Percentiles rank a stretch among this genome's conserved stretches.
phyloP scores from a whole-genome alignment of 2,888 invertebrate genomes.

The Bombylius discolor region DNA sequence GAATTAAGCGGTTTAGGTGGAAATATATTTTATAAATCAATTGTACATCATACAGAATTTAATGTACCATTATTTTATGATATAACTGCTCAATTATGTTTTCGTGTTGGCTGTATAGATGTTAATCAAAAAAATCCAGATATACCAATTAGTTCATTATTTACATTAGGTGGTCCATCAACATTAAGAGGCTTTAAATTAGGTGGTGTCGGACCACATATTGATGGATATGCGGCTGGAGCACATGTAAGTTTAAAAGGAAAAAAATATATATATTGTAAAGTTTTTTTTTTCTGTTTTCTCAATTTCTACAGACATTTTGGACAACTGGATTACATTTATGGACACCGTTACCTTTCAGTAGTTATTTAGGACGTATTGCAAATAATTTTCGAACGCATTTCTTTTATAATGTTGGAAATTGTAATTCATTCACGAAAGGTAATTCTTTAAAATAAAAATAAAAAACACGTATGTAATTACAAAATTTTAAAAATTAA shows the following conservation, averaged over 20 bases:
- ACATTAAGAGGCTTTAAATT: conserved; percentile 77
- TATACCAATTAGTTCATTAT: conserved; percentile 30
- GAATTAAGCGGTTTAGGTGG: conserved; percentile 78
- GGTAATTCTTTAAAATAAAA: conserved; percentile 16
- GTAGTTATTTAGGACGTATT: conserved; percentile 61
- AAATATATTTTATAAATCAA: conserved; percentile 78
- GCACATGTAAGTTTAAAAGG: conserved; percentile 37
- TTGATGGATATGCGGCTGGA: conserved; percentile 62
- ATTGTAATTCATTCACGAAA: conserved; percentile 44
- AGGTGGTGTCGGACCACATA: conserved; percentile 76
- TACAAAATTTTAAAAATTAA: not conserved
- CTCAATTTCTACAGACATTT: conserved; percentile 44
- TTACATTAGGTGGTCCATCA: conserved; percentile 65
- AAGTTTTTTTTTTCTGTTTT: not conserved
- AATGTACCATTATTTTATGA: conserved; percentile 48
- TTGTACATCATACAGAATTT: conserved; percentile 59
- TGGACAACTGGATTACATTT: conserved; percentile 80
- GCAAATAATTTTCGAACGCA: conserved; percentile 80
- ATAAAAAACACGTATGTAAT: conserved; percentile 10
- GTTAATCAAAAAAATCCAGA: conserved; percentile 25
- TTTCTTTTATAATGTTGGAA: conserved; percentile 79
- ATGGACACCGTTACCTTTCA: conserved; percentile 82
- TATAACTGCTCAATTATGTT: conserved; percentile 32
- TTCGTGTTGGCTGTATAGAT: conserved; percentile 28
- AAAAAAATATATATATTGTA: not conserved